A percentile compares a stretch with the other conserved stretches of the same genome.
Conservation (phyloP, 1,140 invertebrate species). For the Drosophila parabipectinata region DNA sequence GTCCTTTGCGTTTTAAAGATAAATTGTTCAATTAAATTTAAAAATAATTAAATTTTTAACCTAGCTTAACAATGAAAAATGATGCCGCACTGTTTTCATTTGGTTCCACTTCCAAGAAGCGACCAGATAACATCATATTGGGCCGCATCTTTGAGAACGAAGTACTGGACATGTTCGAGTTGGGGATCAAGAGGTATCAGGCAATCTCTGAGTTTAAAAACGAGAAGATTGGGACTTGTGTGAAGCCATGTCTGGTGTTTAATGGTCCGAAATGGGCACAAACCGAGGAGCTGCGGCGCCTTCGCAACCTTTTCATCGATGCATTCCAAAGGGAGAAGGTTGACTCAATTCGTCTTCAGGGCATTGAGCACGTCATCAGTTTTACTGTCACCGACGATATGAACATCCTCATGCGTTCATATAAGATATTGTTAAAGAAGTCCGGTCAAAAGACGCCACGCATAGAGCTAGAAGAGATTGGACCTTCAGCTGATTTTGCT, state of each 20-base stretch:
- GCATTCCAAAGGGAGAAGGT: slow-evolving; percentile 95
- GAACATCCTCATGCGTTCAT: slow-evolving; percentile 93
- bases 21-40: neutral
- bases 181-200: slow-evolving; percentile 94
- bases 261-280: slow-evolving; percentile 96
- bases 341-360: slow-evolving; percentile 92
- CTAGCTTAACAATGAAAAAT: slow-evolving; percentile 91
- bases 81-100: slow-evolving; percentile 96
- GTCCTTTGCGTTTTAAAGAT: neutral
- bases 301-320: slow-evolving; percentile 96
- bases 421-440: slow-evolving; percentile 96
- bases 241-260: slow-evolving; percentile 97
- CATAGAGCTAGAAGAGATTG: slow-evolving; percentile 94
- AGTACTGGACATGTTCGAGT: slow-evolving; percentile 98
- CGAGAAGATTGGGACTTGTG: slow-evolving; percentile 91
- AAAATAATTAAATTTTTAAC: slow-evolving; percentile 14
- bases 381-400: slow-evolving; percentile 93
- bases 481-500: slow-evolving; percentile 94
- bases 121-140: slow-evolving; percentile 96
- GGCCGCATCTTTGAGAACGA: slow-evolving; percentile 95
- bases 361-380: slow-evolving; percentile 96
- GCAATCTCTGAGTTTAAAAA: slow-evolving; percentile 91
- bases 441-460: slow-evolving; percentile 94
- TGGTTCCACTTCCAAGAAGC: slow-evolving; percentile 96
- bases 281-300: slow-evolving; percentile 90